Conservation (phyloP, 2,797 vertebrate genomes). For the Falco berigora region DNA sequence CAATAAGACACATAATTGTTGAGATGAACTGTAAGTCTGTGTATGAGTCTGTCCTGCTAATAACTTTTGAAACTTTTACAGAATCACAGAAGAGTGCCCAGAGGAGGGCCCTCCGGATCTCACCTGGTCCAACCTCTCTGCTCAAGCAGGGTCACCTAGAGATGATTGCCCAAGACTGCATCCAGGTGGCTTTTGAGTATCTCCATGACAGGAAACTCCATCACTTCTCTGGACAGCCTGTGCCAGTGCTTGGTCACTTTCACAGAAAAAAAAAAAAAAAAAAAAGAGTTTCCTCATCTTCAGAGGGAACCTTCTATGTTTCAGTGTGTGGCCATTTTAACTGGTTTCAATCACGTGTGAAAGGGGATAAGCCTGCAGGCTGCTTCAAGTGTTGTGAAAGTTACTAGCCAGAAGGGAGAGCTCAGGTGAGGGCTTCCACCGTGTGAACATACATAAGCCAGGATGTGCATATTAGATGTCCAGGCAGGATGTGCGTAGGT, state of each 20-base stretch:
- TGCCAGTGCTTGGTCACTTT: not conserved
- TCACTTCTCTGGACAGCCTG: not conserved
- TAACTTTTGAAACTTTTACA: not conserved
- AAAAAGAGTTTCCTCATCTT: not conserved
- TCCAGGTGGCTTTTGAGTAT: not conserved
- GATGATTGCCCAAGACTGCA: not conserved
- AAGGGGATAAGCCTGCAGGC: not conserved
- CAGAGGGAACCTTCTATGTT: not conserved
- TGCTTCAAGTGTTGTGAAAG: not conserved
- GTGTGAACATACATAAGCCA: not conserved
- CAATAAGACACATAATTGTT: not conserved
- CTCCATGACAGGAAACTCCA: not conserved
- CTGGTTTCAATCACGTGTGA: not conserved
- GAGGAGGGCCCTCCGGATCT: not conserved
- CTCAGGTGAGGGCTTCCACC: not conserved
- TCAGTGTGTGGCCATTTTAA: not conserved
- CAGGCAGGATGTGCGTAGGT: not conserved
- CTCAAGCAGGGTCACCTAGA: not conserved
- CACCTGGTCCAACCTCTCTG: not conserved
- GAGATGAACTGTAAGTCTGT: not conserved
- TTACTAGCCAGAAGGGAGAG: not conserved
- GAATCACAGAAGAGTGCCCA: not conserved
- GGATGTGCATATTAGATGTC: not conserved
- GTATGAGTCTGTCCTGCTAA: not conserved
- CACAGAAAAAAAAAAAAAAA: not conserved